Evolutionary conservation across 2,888 invertebrate species (phyloP).

Genomic region (Calameuta filiformis): DNA sequence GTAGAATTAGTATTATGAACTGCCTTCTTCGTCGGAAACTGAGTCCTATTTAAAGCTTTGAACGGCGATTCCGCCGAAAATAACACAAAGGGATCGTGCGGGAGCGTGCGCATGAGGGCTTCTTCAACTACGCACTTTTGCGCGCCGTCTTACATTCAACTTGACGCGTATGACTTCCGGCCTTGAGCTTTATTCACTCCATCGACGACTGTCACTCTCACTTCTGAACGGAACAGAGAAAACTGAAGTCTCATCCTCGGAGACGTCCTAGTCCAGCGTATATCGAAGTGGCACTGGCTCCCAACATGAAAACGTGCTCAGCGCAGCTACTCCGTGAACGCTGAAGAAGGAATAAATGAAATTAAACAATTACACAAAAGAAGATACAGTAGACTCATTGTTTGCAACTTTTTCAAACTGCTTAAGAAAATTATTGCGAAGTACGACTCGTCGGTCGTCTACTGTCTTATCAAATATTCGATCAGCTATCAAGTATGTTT

Average conservation of each 20-base stretch:
- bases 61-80: conserved; percentile 59
- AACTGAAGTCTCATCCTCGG: not conserved
- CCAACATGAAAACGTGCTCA: not conserved
- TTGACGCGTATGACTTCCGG: not conserved
- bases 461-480: not conserved
- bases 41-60: conserved; percentile 65
- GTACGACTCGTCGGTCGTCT: not conserved
- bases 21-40: conserved; percentile 57
- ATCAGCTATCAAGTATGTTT: not conserved
- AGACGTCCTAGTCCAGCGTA: not conserved
- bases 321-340: not conserved
- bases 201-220: not conserved
- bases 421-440: not conserved
- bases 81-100: conserved; percentile 63
- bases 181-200: not conserved
- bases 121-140: conserved; percentile 36
- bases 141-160: conserved; percentile 8
- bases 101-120: conserved; percentile 45
- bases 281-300: not conserved
- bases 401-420: not conserved
- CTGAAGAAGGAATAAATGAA: not conserved
- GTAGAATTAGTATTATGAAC: conserved; percentile 57
- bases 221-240: not conserved
- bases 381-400: not conserved
- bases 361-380: not conserved